Percentiles rank a stretch among this genome's conserved stretches.
Evolutionary conservation across 2,888 invertebrate genomes (phyloP).

Genomic region (Agapostemon virescens): DNA sequence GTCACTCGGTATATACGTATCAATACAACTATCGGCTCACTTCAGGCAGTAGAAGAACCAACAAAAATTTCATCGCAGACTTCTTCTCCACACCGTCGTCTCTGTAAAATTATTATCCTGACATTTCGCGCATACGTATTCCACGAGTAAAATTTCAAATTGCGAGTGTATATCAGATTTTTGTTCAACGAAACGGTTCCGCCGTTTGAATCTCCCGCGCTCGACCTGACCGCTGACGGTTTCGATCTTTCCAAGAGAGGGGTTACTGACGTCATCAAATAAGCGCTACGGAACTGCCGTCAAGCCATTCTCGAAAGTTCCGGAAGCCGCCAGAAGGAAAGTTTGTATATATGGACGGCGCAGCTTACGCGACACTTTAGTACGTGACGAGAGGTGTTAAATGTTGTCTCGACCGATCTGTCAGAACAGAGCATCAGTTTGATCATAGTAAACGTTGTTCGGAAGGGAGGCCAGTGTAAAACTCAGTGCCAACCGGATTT

Average conservation of each 20-base stretch:
- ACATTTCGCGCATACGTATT: neutral
- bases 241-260: slow-evolving; percentile 37
- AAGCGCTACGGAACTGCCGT: slow-evolving; percentile 71
- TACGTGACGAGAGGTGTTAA: slow-evolving; percentile 72
- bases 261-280: slow-evolving; percentile 60
- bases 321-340: slow-evolving; percentile 83
- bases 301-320: slow-evolving; percentile 84
- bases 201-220: slow-evolving; percentile 35
- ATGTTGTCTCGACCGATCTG: slow-evolving; percentile 50
- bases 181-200: neutral
- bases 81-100: neutral
- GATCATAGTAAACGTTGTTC: slow-evolving; percentile 8
- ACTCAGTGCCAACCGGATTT: slow-evolving; percentile 54
- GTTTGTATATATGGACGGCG: slow-evolving; percentile 85
- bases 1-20: slow-evolving; percentile 9
- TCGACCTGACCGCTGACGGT: neutral
- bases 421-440: slow-evolving; percentile 42
- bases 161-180: neutral
- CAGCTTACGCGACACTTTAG: slow-evolving; percentile 81
- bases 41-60: slow-evolving; percentile 20
- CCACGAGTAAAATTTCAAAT: neutral
- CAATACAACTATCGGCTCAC: slow-evolving; percentile 20
- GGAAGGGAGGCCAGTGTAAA: slow-evolving; percentile 39
- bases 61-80: neutral
- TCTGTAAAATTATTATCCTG: slow-evolving; percentile 4